Evolutionary conservation across 2,113 vertebrate genomes (phyloP).

Genomic region (Equus przewalskii): DNA sequence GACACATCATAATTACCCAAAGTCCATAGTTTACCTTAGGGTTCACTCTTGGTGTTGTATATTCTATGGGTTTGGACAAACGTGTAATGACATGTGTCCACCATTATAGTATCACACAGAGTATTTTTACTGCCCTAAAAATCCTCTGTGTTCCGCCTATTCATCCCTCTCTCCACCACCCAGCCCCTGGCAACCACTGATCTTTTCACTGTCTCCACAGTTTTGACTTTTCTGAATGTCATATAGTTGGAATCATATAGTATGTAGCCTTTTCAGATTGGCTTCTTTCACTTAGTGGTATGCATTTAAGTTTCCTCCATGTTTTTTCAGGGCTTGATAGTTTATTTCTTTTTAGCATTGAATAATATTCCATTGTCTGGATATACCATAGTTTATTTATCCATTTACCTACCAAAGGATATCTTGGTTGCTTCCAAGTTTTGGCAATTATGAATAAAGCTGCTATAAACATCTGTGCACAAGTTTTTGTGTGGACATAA

Average conservation of each 20-base stretch:
- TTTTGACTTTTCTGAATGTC: conserved; percentile 7
- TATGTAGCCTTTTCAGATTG: background rate
- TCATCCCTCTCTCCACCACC: background rate
- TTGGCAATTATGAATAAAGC: background rate
- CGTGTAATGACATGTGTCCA: background rate
- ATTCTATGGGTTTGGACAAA: background rate
- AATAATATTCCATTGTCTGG: background rate
- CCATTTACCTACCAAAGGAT: background rate
- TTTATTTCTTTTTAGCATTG: conserved; percentile 23
- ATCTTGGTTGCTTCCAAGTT: conserved; percentile 35
- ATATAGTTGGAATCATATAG: background rate
- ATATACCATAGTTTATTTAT: conserved; percentile 36
- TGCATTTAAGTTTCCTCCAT: background rate
- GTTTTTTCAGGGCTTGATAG: background rate
- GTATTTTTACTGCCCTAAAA: background rate
- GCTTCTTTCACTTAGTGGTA: background rate
- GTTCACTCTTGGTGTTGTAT: background rate
- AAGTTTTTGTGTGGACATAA: background rate
- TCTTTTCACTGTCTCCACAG: background rate
- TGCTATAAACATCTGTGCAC: background rate
- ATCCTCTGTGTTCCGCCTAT: background rate
- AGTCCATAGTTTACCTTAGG: background rate
- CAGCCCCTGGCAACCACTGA: background rate
- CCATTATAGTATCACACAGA: background rate
- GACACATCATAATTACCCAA: background rate